Percentiles rank a stretch among this genome's conserved stretches.
Conservation (phyloP, 2,113 vertebrate genomes). For the Solea senegalensis region DNA sequence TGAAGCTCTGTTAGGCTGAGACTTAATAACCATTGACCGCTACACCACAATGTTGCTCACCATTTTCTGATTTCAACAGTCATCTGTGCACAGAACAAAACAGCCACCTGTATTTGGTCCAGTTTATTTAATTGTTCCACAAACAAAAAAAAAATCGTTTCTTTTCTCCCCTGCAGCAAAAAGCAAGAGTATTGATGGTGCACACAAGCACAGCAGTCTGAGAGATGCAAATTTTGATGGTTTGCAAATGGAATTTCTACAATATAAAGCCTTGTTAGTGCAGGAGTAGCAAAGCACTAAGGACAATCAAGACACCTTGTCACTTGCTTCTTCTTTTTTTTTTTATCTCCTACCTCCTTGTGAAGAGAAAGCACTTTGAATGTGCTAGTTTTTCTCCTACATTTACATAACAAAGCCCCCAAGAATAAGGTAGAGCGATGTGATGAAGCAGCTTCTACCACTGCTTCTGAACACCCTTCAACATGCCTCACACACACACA, state of each 20-base stretch:
- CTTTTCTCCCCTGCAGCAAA: constrained; percentile 1
- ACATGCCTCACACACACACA: constrained; percentile 49
- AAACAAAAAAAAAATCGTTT: constrained; percentile 22
- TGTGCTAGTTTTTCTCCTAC: constrained; percentile 89
- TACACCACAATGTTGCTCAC: neutral
- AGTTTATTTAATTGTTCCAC: constrained; percentile 37
- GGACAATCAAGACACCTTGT: constrained; percentile 97
- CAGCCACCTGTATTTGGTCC: neutral
- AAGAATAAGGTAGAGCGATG: constrained; percentile 92
- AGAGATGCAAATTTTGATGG: constrained; percentile 91
- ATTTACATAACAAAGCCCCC: constrained; percentile 99
- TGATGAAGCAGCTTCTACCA: constrained; percentile 84
- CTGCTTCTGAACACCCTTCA: constrained; percentile 72
- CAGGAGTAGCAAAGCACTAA: constrained; percentile 91
- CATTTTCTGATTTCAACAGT: constrained; percentile 19
- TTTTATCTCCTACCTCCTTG: constrained; percentile 92
- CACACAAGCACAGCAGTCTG: constrained; percentile 86
- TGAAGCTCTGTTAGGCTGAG: too few relatives aligned
- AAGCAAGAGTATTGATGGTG: constrained; percentile 87
- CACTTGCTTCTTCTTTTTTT: constrained; percentile 86
- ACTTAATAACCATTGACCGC: too few relatives aligned
- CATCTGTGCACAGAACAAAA: constrained; percentile 17
- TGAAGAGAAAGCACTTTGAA: constrained; percentile 98
- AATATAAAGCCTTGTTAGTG: constrained; percentile 97
- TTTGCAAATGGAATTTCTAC: constrained; percentile 94